These are phyloP conservation scores for Canis aureus DNA, from an alignment of 2,113 vertebrate species.

Conservation along the genomic window DNA sequence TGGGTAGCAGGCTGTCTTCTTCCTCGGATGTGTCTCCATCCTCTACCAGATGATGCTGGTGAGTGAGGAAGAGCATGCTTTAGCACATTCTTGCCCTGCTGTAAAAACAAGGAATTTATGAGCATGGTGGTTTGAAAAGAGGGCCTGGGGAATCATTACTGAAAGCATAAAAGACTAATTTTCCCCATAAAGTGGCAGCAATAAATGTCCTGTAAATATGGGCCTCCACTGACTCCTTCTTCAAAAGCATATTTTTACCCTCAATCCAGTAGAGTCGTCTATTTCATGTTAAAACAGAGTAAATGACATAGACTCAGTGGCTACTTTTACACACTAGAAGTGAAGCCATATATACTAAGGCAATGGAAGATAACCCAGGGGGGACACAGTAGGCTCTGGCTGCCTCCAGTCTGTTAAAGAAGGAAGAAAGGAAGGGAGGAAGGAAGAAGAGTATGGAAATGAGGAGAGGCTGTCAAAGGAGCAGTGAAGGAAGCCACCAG, in stretches of 20 bases:
- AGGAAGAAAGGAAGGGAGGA: neutral
- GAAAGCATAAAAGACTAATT: constrained; percentile 75
- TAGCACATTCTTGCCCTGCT: constrained; percentile 64
- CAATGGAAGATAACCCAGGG: neutral
- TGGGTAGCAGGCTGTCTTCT: neutral
- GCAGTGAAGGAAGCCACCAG: neutral
- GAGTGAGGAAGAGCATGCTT: constrained; percentile 52
- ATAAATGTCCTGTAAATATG: constrained; percentile 76
- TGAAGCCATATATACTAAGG: constrained; percentile 26
- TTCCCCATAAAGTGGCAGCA: constrained; percentile 70
- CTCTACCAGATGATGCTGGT: constrained; percentile 53
- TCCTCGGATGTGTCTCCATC: constrained; percentile 41
- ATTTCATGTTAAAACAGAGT: constrained; percentile 75
- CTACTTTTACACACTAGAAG: constrained; percentile 58
- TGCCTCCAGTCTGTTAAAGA: neutral
- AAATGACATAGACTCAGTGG: constrained; percentile 57
- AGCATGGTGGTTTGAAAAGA: constrained; percentile 66
- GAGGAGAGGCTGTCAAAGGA: neutral
- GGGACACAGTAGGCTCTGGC: neutral
- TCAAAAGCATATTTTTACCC: constrained; percentile 71
- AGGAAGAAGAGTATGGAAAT: neutral
- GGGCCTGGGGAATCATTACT: constrained; percentile 75
- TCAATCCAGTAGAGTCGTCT: constrained; percentile 67
- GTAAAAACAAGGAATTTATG: constrained; percentile 78
- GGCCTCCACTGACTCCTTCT: constrained; percentile 74